Evolutionary conservation across 2,113 vertebrate genomes (phyloP), one percentile per base, ranked within the genome.

Genomic region (Dicaeum eximium): DNA sequence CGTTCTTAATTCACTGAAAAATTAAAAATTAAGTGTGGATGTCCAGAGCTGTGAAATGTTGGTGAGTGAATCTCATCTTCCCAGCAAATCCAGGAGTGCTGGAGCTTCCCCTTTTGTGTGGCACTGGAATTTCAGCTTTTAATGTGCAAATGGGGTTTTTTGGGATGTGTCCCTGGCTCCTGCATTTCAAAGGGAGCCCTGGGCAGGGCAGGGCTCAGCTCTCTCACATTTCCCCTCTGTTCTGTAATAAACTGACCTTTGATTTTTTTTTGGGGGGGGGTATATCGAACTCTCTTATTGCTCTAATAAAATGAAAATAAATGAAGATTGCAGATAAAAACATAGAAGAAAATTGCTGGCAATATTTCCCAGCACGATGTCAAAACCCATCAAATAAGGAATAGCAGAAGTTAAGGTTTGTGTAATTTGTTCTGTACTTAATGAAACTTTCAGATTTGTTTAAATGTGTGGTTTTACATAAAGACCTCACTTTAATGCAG

Each of bases 11-110:
- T 78, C 25, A 11, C 80, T 65, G 58, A 53, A 58, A 70, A 79
- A 21, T 50, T 2, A 6, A 19, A n/a, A n/a, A n/a, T n/a, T n/a
- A n/a, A 8, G 3, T 15, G 7, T 45, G n/a, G 15, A 2, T 31
- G 62, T 28, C 16, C 37, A 27, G 65, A 15, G 42, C 58, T 87
- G 30, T 79, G 74, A 56, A 47, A 51, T 17, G 20, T 2, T 37
- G 71, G 2, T 6, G 81, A 50, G 23, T 24, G 66, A 90, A 64
- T 6, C 38, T 61, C 58, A 3, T 38, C 50, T 71, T 62, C 44
- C 50, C 33, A 38, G 35, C 19, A 28, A 54, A 51, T 19, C 44
- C 48, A 44, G 77, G 17, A 50, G 60, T 28, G n/a, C 0, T 7
- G 50, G 60, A 53, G 35, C 40, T 35, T 62, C 69, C 51, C 56